Conservation (phyloP, 2,113 vertebrate species). For the Grantiella picta region DNA sequence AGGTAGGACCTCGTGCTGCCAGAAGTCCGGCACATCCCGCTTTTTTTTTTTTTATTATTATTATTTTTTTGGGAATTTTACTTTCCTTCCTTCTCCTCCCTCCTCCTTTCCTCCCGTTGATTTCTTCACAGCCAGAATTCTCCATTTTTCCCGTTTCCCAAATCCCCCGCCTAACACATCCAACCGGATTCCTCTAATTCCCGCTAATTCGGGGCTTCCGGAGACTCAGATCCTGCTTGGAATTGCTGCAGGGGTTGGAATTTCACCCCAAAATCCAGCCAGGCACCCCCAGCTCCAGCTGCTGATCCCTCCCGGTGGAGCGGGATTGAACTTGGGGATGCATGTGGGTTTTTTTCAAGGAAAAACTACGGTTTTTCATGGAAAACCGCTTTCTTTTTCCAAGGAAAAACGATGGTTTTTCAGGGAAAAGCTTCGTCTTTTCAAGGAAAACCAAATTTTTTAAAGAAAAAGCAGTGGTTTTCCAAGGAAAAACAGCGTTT, state of each 20-base stretch:
- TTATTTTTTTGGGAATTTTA: neutral
- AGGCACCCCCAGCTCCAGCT: neutral
- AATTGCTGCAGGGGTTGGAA: neutral
- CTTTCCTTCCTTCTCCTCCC: neutral
- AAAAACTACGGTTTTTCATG: neutral
- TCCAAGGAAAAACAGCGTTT: no score
- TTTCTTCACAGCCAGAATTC: constrained; percentile 34
- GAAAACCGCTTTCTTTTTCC: neutral
- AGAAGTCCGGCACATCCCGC: constrained; percentile 34
- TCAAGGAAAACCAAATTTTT: no score
- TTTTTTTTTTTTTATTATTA: neutral
- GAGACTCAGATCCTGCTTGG: neutral
- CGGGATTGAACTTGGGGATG: neutral
- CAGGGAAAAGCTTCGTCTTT: no score
- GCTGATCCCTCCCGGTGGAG: neutral
- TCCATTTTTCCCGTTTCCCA: neutral
- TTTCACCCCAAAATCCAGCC: neutral
- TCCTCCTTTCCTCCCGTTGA: neutral
- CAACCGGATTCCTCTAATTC: neutral
- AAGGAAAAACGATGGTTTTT: neutral
- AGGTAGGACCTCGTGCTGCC: constrained; percentile 75
- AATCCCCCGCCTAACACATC: constrained; percentile 20
- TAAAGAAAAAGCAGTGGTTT: no score
- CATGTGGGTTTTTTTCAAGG: neutral
- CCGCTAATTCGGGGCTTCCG: neutral